Evolutionary conservation across 2,113 vertebrate species (phyloP), one percentile per base, ranked within the genome.

Genomic region (Plecturocebus donacophilus): DNA sequence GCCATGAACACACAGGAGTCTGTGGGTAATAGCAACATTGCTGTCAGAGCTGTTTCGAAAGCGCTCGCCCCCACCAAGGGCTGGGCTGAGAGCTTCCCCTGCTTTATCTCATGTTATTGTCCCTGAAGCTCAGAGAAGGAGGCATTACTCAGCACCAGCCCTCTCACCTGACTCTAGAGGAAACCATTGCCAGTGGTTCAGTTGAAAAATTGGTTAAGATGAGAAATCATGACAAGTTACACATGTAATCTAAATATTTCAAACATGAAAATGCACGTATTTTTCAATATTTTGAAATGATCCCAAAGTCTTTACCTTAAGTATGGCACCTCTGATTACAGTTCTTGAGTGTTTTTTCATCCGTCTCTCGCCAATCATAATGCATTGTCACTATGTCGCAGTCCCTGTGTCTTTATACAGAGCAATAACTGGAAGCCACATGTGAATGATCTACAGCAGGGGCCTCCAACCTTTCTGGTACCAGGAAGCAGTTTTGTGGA

Each of bases 21-120:
- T 1, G 12, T 0, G 11, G 38, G 5, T 2, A 23, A n/a, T 0
- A 2, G 25, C 6, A 1, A 0, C 7, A 8, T 6, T 0, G 2
- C 4, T 3, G 0, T 35, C 23, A 2, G 8, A 6, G 6, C 20
- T 1, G 42, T 1, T 32, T 10, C 8, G 6, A 3, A 35, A 47
- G 64, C 2, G 32, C 82, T 7, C 21, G 0, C 40, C 3, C 0
- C 38, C 61, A 5, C 5, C 58, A 5, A 3, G 56, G 56, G 0
- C 70, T 61, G 49, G 27, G 40, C n/a, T 23, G 12, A 21, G 79
- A 8, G 42, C 40, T 45, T 35, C 5, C 0, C 1, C 3, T 4
- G 13, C 61, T 8, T 7, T 20, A 1, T 27, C 56, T 32, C 27
- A 1, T 6, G 7, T 21, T 20, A 38, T 27, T 47, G n/a, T 30